phyloP scores from a whole-genome alignment of 2,888 invertebrate species.

The Sminthurides aquaticus region DNA sequence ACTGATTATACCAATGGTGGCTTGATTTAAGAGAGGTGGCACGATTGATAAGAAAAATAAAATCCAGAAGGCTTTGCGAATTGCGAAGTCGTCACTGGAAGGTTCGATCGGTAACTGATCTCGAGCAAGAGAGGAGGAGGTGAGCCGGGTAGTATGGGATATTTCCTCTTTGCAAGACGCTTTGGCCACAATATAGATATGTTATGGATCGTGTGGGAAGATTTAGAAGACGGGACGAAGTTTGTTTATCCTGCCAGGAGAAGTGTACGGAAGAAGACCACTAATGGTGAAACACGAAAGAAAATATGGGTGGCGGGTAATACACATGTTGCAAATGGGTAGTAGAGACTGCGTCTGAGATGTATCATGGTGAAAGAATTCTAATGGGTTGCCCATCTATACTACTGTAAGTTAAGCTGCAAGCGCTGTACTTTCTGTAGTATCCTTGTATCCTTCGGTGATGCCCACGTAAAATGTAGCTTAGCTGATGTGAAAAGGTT shows the following conservation, averaged over 20 bases:
- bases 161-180: too few species aligned
- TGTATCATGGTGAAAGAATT: background rate
- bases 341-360: background rate
- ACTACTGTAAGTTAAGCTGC: too few species aligned
- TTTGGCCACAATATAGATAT: too few species aligned
- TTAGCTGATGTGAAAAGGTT: too few species aligned
- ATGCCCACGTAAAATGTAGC: too few species aligned
- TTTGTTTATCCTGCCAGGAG: background rate
- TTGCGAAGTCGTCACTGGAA: background rate
- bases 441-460: too few species aligned
- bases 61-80: background rate
- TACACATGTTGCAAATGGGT: background rate
- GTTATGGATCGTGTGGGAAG: too few species aligned
- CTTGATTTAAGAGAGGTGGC: too few species aligned
- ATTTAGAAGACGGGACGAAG: too few species aligned
- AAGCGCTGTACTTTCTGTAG: background rate
- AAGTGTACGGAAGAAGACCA: background rate
- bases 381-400: constrained; percentile 1
- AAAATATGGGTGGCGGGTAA: constrained; percentile 3
- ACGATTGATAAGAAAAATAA: too few species aligned
- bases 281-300: background rate
- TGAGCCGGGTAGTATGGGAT: background rate
- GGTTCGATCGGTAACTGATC: background rate
- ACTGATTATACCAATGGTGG: too few species aligned
- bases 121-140: background rate